Evolutionary conservation across 1,140 invertebrate species (phyloP), one percentile per base, ranked within the genome.

Genomic region (Papilio helenus): DNA sequence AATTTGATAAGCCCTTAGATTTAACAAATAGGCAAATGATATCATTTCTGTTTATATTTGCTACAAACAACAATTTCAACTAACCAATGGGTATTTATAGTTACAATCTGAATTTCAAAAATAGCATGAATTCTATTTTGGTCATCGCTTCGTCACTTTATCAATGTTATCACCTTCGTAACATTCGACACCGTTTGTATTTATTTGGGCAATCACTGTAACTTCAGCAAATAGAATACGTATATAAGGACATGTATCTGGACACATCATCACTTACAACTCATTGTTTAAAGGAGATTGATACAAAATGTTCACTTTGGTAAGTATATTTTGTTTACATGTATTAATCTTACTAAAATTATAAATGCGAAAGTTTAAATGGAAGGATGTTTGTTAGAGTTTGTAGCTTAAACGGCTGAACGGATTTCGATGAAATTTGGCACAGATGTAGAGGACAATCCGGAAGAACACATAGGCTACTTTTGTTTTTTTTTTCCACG

Each of bases 121-220:
- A 26, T 61, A 26, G 58, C 61, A 5, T 16, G 23, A 14, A 16
- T 68, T 29, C 61, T 68, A 68, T 68, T 68, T 68, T 68, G 26
- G 61, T 34, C 61, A 68, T 34, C 61, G 61, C 26, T 29, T 29
- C 89, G 85, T 87, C 85, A 92, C 82, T 80, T 85, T 83, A 90
- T 88, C 76, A 79, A 79, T 84, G 85, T 92, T 92, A 92, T 92
- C 91, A 92, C 90, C 84, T 92, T 29, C 51, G 79, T 82, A 82
- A 82, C 79, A 81, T 72, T 81, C 79, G 68, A 82, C 58, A 51
- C 80, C 68, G 72, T 80, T 82, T 79, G 82, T 83, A 83, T 82
- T 80, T 81, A 84, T 88, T 81, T 87, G 79, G 82, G 49, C 85
- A 88, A 79, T 86, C 88, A 84, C 80, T 89, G 87, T 87, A 88